Evolutionary conservation across 2,888 invertebrate genomes (phyloP).

Genomic region (Tethea ocularis): DNA sequence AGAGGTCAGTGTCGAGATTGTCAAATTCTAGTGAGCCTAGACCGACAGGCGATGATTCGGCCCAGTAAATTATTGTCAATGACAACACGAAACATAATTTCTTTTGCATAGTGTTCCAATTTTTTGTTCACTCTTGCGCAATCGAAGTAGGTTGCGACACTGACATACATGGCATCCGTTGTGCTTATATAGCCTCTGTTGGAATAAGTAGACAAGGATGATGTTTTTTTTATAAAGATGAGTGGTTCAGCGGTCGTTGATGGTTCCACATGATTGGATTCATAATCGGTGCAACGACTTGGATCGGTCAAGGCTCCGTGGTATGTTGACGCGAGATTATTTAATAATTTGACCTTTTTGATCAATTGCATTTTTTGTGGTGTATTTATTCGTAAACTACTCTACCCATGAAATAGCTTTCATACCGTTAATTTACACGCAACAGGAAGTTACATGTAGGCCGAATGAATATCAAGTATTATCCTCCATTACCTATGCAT

Average conservation of each 20-base stretch:
- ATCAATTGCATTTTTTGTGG: conserved; percentile 1
- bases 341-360: conserved; percentile 8
- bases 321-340: conserved; percentile 5
- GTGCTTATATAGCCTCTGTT: conserved; percentile 71
- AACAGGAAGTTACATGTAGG: no score
- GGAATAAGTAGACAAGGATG: conserved; percentile 66
- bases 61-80: conserved; percentile 54
- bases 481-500: no score
- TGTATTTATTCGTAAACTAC: neutral
- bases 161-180: conserved; percentile 74
- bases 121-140: conserved; percentile 65
- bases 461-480: no score
- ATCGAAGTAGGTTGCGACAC: conserved; percentile 79
- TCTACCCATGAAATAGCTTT: no score
- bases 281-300: conserved; percentile 61
- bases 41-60: conserved; percentile 56
- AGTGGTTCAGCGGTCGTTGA: conserved; percentile 40
- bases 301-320: conserved; percentile 65
- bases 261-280: conserved; percentile 56
- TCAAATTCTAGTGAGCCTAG: conserved; percentile 57
- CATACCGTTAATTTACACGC: no score
- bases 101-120: conserved; percentile 57
- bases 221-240: conserved; percentile 60
- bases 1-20: conserved; percentile 59
- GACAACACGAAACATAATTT: conserved; percentile 55